These are phyloP conservation scores for Bombyx mandarina DNA, from an alignment of 1,140 invertebrate genomes.

Conservation along the genomic window DNA sequence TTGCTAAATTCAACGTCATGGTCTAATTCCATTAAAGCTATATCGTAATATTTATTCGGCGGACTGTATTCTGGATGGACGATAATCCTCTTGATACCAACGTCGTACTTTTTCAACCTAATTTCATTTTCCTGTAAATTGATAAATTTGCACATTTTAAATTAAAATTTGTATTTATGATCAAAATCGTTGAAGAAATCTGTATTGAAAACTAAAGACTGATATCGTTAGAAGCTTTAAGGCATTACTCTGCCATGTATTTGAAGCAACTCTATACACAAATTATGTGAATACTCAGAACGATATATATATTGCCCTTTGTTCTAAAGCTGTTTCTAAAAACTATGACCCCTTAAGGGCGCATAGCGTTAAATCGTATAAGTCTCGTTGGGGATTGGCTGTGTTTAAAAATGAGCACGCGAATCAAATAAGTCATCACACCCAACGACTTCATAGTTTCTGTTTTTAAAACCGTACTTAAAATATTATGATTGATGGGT, in stretches of 20 bases:
- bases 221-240: neutral
- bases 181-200: neutral
- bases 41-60: slow-evolving; percentile 61
- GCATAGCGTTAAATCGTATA: too few species aligned
- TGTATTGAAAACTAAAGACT: neutral
- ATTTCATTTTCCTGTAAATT: neutral
- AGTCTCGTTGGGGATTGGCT: too few species aligned
- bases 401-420: too few species aligned
- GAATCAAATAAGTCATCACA: too few species aligned
- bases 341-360: too few species aligned
- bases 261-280: too few species aligned
- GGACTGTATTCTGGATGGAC: slow-evolving; percentile 64
- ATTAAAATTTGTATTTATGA: neutral
- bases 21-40: slow-evolving; percentile 49
- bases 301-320: too few species aligned
- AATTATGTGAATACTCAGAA: too few species aligned
- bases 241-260: neutral
- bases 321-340: too few species aligned
- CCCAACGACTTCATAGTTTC: too few species aligned
- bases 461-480: too few species aligned
- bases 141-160: neutral
- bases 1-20: slow-evolving; percentile 16
- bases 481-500: too few species aligned
- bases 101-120: slow-evolving; percentile 12
- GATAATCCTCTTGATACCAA: slow-evolving; percentile 42